These are phyloP conservation scores for Catostylus mosaicus DNA, from an alignment of 30 jellyfish, hydroid and myxozoan species.

Conservation along the genomic window DNA sequence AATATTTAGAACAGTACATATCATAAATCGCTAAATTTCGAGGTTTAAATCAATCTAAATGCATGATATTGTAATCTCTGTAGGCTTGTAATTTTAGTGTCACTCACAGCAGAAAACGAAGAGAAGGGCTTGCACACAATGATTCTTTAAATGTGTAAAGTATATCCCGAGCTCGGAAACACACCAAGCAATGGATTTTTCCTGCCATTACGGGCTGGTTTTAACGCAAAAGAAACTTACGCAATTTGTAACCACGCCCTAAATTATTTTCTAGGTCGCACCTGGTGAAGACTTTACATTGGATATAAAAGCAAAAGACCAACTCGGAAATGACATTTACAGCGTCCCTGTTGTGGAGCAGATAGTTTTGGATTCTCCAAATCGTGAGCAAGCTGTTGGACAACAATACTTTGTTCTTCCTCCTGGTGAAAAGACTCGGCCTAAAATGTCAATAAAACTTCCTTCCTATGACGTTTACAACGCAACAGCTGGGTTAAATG, in stretches of 20 bases:
- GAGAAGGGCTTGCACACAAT: no score
- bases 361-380: slow-evolving; percentile 1
- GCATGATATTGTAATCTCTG: no score
- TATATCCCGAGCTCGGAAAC: no score
- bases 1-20: no score
- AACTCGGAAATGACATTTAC: slow-evolving; percentile 42
- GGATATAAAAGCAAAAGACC: slow-evolving; percentile 53
- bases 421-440: slow-evolving; percentile 5
- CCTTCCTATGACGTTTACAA: slow-evolving; percentile 14
- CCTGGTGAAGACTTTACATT: slow-evolving; percentile 66
- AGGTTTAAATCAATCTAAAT: no score
- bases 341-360: slow-evolving; percentile 59
- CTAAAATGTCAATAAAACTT: slow-evolving; percentile 12
- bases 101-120: no score
- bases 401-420: slow-evolving; percentile 38
- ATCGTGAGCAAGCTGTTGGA: slow-evolving; percentile 18
- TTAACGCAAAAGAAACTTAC: no score
- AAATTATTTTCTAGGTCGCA: slow-evolving; percentile 32
- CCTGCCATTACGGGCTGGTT: no score
- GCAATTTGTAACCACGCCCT: background rate
- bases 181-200: no score
- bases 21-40: no score
- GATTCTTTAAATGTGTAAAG: no score
- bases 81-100: no score
- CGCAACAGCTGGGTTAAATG: slow-evolving; percentile 33